Base-by-base conservation (phyloP, 2,888 invertebrate species). In the Anticlea derivata region DNA sequence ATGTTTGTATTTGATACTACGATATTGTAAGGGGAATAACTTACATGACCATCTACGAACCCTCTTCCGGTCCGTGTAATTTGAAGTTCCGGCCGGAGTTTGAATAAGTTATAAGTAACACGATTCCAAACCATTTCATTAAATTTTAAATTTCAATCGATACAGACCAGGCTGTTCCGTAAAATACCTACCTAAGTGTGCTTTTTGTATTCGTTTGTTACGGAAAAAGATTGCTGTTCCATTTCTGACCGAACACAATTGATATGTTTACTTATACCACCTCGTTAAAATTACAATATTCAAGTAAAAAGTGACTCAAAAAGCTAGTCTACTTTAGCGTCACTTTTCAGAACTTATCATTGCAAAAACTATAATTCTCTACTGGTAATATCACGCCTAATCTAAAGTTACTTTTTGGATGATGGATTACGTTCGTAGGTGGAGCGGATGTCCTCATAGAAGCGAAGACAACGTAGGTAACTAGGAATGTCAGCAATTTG, bases 401-500 rank as follows among this genome's bases (percentile, higher is more conserved):
- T 63, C 63, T 50, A 55, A 67, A 55, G 44, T 50, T 50, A 34
- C 34, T 50, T 40, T 56, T 34, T 30, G 34, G 61, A 68, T 77
- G 75, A 79, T 76, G 69, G 66, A 77, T 73, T 55, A 58, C 39
- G 53, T 34, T 68, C 68, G 87, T 86, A 75, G 86, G 84, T 61
- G 66, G 72, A 70, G 65, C 78, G 88, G 89, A 89, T 71, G 82
- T 89, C 88, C 88, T 88, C 59, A 86, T 88, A 84, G 75, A 78
- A 70, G 75, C 75, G 82, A 80, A 84, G 82, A 86, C 84, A 76
- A 78, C 69, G 74, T 58, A 53, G 39, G 47, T 70, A 76, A 73
- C 77, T 63, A 80, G 73, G 76, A 80, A 79, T 80, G 77, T 80
- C 78, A 75, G 71, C 79, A 81, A 86, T 86, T 86, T 82, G 68